Base-by-base conservation (phyloP, 1,140 invertebrate genomes). In the Pachypeltis micranthus region DNA sequence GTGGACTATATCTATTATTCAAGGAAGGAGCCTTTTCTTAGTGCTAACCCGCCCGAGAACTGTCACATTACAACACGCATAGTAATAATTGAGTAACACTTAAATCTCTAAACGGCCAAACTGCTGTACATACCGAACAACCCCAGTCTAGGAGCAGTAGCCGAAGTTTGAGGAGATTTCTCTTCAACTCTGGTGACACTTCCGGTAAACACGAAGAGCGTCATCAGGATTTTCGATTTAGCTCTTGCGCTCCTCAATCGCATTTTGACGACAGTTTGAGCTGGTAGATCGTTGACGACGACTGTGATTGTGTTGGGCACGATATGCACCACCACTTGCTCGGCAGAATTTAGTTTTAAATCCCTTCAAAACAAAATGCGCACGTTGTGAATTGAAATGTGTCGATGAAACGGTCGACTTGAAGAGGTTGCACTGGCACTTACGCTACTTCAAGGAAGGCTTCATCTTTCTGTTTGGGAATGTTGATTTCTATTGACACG, bases 221-320 rank as follows among this genome's bases (percentile, higher is more conserved):
- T 51, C 7, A n/a, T 7, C 7, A n/a, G n/a, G 34, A 39, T 10
- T 39, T 39, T n/a, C 34, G 34, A 39, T 39, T 39, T 39, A 7
- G 34, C 7, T 10, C n/a, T n/a, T n/a, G 23, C 21, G 28, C n/a
- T 23, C 4, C 24, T 44, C 25, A 64, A 23, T 2, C 27, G 26
- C 27, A 64, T 61, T 27, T 51, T 51, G n/a, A 64, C 19, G n/a
- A 64, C 29, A 16, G 63, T 27, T 16, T 59, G 59, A 34, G 57
- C 19, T 19, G 63, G 63, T 1, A 64, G 25, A 57, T 64, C 63
- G 51, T 64, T 64, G n/a, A 64, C 29, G 21, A 64, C 58, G 2
- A 64, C 26, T 0, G 63, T 54, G 1, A 60, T 31, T 4, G 63
- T 60, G 26, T 64, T 64, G 19, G 63, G 59, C 16, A 59, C 57